Evolutionary conservation across 2,797 vertebrate genomes (phyloP).

Genomic region (Tauraco hartlaubi): DNA sequence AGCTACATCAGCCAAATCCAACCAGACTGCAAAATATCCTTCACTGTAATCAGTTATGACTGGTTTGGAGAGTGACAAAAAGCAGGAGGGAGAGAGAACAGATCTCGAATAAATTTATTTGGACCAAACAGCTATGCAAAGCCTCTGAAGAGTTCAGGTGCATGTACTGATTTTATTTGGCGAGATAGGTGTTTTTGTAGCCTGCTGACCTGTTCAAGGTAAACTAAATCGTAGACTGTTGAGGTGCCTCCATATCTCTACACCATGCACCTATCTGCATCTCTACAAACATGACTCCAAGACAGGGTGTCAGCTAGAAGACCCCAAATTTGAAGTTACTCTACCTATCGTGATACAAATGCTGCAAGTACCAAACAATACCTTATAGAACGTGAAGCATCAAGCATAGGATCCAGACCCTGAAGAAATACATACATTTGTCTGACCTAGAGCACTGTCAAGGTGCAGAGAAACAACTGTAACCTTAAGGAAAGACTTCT

Average conservation of each 20-base stretch:
- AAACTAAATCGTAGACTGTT: not conserved
- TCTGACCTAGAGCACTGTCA: not conserved
- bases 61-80: not conserved
- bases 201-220: not conserved
- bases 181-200: not conserved
- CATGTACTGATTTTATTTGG: not conserved
- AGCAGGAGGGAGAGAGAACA: not conserved
- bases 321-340: not conserved
- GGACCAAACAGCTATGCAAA: not conserved
- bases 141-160: not conserved
- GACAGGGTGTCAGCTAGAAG: not conserved
- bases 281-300: not conserved
- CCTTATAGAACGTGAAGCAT: not conserved
- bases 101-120: not conserved
- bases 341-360: not conserved
- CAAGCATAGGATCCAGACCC: not conserved
- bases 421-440: fast-evolving
- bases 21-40: not conserved
- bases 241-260: not conserved
- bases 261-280: not conserved
- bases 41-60: not conserved
- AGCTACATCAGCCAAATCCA: not conserved
- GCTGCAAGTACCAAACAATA: not conserved
- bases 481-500: not conserved
- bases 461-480: not conserved